Percentiles rank a stretch among this genome's conserved stretches.
Conservation (phyloP, 2,113 vertebrate species). For the Mugil cephalus region DNA sequence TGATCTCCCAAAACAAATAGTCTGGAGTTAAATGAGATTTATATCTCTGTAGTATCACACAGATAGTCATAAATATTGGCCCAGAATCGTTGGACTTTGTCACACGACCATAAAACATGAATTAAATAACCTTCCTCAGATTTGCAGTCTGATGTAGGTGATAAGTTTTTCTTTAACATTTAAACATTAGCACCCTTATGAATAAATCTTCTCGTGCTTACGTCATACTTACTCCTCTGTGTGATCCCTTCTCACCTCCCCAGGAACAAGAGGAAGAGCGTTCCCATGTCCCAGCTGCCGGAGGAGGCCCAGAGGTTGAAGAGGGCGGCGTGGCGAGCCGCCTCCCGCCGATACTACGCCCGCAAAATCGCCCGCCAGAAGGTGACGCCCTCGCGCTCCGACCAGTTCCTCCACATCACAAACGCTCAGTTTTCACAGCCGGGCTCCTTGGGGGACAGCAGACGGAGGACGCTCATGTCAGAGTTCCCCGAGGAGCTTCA, state of each 20-base stretch:
- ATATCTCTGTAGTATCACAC: too few relatives aligned
- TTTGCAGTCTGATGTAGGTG: too few relatives aligned
- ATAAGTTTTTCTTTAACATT: too few relatives aligned
- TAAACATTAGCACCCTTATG: too few relatives aligned
- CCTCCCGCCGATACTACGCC: constrained; percentile 77
- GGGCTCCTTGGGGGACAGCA: background rate
- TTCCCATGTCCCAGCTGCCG: constrained; percentile 54
- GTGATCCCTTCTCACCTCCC: background rate
- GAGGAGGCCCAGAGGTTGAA: constrained; percentile 75
- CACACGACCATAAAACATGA: too few relatives aligned
- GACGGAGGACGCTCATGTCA: constrained; percentile 11
- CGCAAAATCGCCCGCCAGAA: constrained; percentile 75
- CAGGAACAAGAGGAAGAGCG: constrained; percentile 63
- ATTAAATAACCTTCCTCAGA: too few relatives aligned
- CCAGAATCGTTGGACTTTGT: too few relatives aligned
- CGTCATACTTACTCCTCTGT: too few relatives aligned
- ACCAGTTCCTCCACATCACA: background rate
- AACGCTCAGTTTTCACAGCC: constrained; percentile 7
- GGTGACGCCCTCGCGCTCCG: background rate
- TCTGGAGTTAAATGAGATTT: too few relatives aligned
- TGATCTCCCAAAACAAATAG: too few relatives aligned
- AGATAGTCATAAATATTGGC: too few relatives aligned
- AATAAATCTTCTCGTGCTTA: too few relatives aligned
- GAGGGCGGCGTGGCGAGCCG: constrained; percentile 78
- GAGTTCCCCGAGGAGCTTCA: constrained; percentile 56